A percentile compares a stretch with the other conserved stretches of the same genome.
phyloP scores from a whole-genome alignment of 2,797 vertebrate species.

The Hyperoplus lanceolatus region DNA sequence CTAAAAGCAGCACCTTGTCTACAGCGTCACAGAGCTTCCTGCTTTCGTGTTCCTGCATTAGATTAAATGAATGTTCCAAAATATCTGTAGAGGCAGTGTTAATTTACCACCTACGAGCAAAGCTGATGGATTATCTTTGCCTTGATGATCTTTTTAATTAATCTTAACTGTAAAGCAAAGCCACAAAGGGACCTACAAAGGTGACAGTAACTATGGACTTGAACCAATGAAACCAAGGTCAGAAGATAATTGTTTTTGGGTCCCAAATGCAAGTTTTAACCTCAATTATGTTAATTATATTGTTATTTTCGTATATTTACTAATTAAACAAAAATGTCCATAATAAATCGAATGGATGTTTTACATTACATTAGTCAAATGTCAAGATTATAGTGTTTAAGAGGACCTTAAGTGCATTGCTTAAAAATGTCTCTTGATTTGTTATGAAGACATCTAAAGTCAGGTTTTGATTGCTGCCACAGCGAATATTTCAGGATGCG shows the following conservation, averaged over 20 bases:
- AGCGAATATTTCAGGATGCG: slow-evolving; percentile 19
- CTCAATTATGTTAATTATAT: no score
- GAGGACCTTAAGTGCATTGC: background rate
- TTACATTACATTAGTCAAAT: background rate
- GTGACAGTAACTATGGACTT: slow-evolving; percentile 1
- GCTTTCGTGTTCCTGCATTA: slow-evolving; percentile 27
- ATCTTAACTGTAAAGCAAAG: slow-evolving; percentile 24
- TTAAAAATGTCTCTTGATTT: slow-evolving; percentile 15
- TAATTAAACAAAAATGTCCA: background rate
- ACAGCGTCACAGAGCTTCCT: background rate
- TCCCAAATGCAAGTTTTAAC: no score
- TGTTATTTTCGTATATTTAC: background rate
- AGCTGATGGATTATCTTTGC: slow-evolving; percentile 28
- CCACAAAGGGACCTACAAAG: background rate
- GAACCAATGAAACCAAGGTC: background rate
- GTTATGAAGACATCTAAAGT: slow-evolving; percentile 1
- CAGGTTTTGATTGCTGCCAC: slow-evolving; percentile 2
- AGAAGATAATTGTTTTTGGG: no score
- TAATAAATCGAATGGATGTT: background rate
- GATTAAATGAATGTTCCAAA: slow-evolving; percentile 38
- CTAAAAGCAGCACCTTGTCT: background rate
- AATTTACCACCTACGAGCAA: slow-evolving; percentile 28
- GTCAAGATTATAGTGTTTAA: background rate
- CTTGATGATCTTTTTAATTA: background rate
- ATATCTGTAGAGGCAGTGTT: slow-evolving; percentile 23